These are phyloP conservation scores for Polypterus bichir DNA, from an alignment of 2,113 vertebrate species.

Conservation along the genomic window DNA sequence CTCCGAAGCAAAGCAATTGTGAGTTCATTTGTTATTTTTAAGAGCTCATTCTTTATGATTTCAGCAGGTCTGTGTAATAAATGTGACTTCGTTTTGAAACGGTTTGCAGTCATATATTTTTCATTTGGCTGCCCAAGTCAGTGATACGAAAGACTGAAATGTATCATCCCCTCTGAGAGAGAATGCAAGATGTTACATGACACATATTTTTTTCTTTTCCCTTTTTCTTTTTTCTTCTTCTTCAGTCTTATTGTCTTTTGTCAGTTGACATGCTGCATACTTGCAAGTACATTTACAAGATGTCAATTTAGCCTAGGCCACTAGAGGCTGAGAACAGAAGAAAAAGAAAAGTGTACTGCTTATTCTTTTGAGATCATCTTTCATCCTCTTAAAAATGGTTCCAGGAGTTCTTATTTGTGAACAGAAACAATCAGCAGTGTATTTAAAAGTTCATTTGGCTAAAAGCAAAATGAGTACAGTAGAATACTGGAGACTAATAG, in stretches of 20 bases:
- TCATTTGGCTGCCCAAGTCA: constrained; percentile 31
- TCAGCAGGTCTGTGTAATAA: constrained; percentile 32
- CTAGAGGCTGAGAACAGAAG: constrained; percentile 14
- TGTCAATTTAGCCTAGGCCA: constrained; percentile 28
- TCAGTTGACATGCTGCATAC: constrained; percentile 24
- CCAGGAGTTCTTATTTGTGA: too few species aligned
- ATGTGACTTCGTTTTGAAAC: constrained; percentile 28
- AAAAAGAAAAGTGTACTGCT: not conserved
- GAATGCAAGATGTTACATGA: constrained; percentile 12
- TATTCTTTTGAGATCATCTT: too few species aligned
- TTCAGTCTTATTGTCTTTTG: constrained; percentile 14
- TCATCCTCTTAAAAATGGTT: too few species aligned
- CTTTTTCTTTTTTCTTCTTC: constrained; percentile 14
- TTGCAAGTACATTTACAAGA: constrained; percentile 31
- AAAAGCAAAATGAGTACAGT: too few species aligned
- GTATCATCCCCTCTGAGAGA: constrained; percentile 15
- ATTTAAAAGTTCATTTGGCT: too few species aligned
- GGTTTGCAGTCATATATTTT: constrained; percentile 38
- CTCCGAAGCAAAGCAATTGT: constrained; percentile 47
- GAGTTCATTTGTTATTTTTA: constrained; percentile 61
- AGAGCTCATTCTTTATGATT: constrained; percentile 53
- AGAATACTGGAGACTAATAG: too few species aligned
- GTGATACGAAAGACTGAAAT: constrained; percentile 21
- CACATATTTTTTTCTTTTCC: constrained; percentile 2
- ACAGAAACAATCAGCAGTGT: too few species aligned